These are phyloP conservation scores for Lamellibrachia luymesi DNA, from an alignment of 1,140 invertebrate genomes.

Conservation along the genomic window DNA sequence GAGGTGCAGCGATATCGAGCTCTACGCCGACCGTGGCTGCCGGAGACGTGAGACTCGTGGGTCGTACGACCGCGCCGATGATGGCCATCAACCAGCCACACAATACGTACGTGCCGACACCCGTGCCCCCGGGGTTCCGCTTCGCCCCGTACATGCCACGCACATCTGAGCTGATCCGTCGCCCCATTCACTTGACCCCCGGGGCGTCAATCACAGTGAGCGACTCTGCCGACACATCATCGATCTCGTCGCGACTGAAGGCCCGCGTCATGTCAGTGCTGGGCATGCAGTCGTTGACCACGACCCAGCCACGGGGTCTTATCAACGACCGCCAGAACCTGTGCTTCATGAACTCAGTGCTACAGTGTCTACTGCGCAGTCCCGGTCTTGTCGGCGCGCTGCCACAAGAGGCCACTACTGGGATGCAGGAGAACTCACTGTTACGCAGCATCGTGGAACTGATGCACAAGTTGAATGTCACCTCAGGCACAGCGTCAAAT, in stretches of 20 bases:
- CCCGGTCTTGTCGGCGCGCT: conserved; percentile 34
- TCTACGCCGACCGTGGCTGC: neutral
- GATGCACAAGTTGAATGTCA: neutral
- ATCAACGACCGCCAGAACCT: conserved; percentile 49
- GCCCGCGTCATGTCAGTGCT: conserved; percentile 42
- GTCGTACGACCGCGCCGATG: neutral
- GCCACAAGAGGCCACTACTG: neutral
- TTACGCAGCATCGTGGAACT: neutral
- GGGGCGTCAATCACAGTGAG: neutral
- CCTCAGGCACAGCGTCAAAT: neutral
- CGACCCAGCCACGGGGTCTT: conserved; percentile 41
- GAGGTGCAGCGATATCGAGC: neutral
- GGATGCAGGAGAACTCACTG: neutral
- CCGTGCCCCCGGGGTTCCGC: neutral
- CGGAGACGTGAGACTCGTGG: neutral
- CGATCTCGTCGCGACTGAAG: conserved; percentile 30
- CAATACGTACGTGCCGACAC: neutral
- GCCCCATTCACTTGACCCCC: conserved; percentile 33
- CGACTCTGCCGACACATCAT: neutral
- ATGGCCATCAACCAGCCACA: neutral
- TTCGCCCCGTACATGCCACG: conserved; percentile 27
- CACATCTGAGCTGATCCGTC: conserved; percentile 34
- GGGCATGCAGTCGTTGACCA: conserved; percentile 30
- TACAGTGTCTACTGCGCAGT: conserved; percentile 49
- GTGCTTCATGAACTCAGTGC: conserved; percentile 53